phyloP scores from a whole-genome alignment of 2,888 invertebrate species.

The Andrena haemorrhoa region DNA sequence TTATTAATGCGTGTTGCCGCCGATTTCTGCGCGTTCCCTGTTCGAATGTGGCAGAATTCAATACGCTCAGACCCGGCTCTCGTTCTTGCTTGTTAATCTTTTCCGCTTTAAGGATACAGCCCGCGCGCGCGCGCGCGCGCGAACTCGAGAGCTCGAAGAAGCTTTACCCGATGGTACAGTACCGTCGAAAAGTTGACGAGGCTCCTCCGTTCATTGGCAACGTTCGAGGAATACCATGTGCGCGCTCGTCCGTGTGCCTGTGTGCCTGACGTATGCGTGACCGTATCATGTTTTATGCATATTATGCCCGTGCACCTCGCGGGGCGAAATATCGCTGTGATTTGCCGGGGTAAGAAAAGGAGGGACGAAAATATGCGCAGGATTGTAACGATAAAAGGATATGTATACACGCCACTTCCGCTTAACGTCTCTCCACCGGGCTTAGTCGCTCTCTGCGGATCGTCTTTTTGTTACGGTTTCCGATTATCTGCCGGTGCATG shows the following conservation, averaged over 20 bases:
- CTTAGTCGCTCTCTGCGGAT: background rate
- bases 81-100: constrained; percentile 66
- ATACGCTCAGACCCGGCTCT: constrained; percentile 46
- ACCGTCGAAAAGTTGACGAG: constrained; percentile 44
- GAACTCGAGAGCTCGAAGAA: constrained; percentile 27
- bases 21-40: constrained; percentile 29
- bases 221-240: constrained; percentile 16
- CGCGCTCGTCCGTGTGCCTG: no score
- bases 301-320: constrained; percentile 32
- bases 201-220: constrained; percentile 4
- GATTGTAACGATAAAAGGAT: constrained; percentile 17
- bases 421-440: background rate
- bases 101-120: constrained; percentile 50
- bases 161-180: constrained; percentile 42
- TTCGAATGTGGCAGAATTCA: constrained; percentile 44
- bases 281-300: constrained; percentile 45
- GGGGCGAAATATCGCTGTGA: constrained; percentile 30
- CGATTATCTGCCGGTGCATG: constrained; percentile 17
- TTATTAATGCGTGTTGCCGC: constrained; percentile 47
- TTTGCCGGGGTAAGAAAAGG: background rate
- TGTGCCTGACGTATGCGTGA: constrained; percentile 19
- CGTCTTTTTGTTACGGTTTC: constrained; percentile 2
- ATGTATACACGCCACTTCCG: constrained; percentile 10
- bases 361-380: background rate
- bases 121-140: background rate